Evolutionary conservation across 2,797 vertebrate genomes (phyloP).

Genomic region (Etheostoma perlongum): DNA sequence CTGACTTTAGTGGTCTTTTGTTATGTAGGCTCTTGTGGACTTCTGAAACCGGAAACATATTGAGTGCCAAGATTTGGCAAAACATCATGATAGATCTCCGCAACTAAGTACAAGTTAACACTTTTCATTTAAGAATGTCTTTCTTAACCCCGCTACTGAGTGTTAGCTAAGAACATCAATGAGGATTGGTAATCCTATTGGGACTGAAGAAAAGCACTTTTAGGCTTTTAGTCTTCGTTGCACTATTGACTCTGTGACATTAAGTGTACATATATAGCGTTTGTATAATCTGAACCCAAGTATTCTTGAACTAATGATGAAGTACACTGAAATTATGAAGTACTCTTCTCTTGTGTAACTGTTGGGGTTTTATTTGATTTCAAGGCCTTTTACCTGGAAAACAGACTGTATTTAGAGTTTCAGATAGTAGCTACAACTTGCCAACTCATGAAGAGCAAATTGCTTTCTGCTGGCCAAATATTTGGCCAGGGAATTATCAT

Average conservation of each 20-base stretch:
- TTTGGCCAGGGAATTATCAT: slow-evolving; percentile 66
- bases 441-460: slow-evolving; percentile 56
- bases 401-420: slow-evolving; percentile 35
- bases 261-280: neutral
- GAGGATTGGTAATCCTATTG: neutral
- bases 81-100: neutral
- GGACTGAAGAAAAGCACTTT: slow-evolving; percentile 6
- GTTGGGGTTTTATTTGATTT: slow-evolving; percentile 36
- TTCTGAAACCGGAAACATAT: slow-evolving; percentile 7
- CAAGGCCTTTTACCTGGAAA: slow-evolving; percentile 44
- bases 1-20: slow-evolving; percentile 24
- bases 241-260: slow-evolving; percentile 10
- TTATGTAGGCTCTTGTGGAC: slow-evolving; percentile 7
- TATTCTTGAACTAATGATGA: slow-evolving; percentile 15
- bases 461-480: slow-evolving; percentile 65
- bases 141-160: neutral
- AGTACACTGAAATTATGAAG: neutral
- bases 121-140: slow-evolving; percentile 5
- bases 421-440: slow-evolving; percentile 47
- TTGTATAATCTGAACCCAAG: neutral
- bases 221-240: slow-evolving; percentile 1
- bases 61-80: neutral
- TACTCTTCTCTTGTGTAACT: slow-evolving; percentile 11
- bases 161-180: neutral
- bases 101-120: neutral